These are phyloP conservation scores for Tupiocoris notatus DNA, from an alignment of 2,888 invertebrate genomes.

Conservation along the genomic window DNA sequence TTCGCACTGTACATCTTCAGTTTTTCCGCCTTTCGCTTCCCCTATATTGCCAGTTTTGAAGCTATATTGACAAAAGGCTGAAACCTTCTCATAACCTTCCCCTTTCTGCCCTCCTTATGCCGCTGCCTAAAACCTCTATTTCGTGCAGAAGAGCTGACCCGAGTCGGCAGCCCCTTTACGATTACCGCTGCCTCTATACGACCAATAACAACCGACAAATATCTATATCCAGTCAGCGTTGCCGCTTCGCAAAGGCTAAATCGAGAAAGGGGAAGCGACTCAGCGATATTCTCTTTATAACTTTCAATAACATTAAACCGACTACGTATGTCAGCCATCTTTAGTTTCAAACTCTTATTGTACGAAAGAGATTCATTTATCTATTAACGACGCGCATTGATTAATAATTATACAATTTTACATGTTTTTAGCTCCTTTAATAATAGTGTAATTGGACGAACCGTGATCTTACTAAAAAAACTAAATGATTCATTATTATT, in stretches of 20 bases:
- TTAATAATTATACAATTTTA: too few relatives aligned
- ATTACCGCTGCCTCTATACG: constrained; percentile 23
- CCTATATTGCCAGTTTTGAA: constrained; percentile 42
- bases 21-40: constrained; percentile 31
- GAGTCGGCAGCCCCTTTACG: constrained; percentile 11
- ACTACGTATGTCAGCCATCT: background rate
- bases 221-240: constrained; percentile 44
- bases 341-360: too few relatives aligned
- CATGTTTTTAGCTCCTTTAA: too few relatives aligned
- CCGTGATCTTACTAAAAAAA: too few relatives aligned
- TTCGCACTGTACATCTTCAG: background rate
- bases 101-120: background rate
- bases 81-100: constrained; percentile 33
- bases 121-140: background rate
- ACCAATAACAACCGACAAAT: constrained; percentile 45
- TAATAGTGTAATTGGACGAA: too few relatives aligned
- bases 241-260: background rate
- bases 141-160: background rate
- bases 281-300: constrained; percentile 12
- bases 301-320: constrained; percentile 34
- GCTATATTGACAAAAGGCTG: constrained; percentile 45
- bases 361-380: too few relatives aligned
- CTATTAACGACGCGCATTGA: too few relatives aligned
- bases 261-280: background rate
- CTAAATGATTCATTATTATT: too few relatives aligned